Evolutionary conservation across 2,113 vertebrate species (phyloP), one percentile per base, ranked within the genome.

Genomic region (Pipa parva): DNA sequence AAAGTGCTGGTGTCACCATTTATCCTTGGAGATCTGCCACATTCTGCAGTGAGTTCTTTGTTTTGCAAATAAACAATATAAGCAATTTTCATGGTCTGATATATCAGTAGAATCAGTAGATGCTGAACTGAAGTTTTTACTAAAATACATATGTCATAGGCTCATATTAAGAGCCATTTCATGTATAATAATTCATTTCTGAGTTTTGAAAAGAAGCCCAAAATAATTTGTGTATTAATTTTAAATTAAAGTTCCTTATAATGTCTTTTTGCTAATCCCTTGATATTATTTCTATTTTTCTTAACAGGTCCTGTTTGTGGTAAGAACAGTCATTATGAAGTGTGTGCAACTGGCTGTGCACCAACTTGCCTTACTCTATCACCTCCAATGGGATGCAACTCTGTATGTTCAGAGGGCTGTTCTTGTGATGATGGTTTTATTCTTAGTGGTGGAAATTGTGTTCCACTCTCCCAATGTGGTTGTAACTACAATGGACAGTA

Each of bases 241-340:
- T 10, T 6, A 10, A 5, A 31, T 31, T 31, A 9, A 31, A 31
- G 29, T 4, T 31, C 5, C 29, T 31, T 31, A 31, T 31, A 9
- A 9, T 31, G 29, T 31, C 4, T 31, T 31, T 31, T 9, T 5
- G 9, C 9, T 5, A 10, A 31, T 10, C 29, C 10, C 29, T 5
- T 49, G 17, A 50, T 5, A 12, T 8, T 17, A n/a, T 59, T 21
- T 21, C 8, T 59, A 17, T 31, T 7, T 59, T 48, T 42, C 10
- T n/a, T 45, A 4, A 12, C 75, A 89, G 89, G 64, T 1, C 27
- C 78, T 25, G 58, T 63, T 49, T 91, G 88, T 67, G 72, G 76
- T 4, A 21, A 52, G 27, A 72, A 88, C 76, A 88, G 87, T 73
- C 85, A 86, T 60, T 89, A 89, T 51, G 83, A 87, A 37, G 1